These are phyloP conservation scores for Mythimna ferrago DNA, from an alignment of 2,888 invertebrate genomes.

Conservation along the genomic window DNA sequence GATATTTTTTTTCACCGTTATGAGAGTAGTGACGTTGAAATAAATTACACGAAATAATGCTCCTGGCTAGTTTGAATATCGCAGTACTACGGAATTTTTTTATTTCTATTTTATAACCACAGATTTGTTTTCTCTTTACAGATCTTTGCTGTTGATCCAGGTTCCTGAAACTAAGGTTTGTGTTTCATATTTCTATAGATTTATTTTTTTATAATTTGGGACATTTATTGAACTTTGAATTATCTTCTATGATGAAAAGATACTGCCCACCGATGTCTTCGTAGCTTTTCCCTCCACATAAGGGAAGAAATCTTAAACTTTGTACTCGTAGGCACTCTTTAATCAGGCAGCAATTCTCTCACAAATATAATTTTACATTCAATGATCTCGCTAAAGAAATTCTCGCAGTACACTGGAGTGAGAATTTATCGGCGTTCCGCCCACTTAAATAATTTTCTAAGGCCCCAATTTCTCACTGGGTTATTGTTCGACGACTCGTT, in stretches of 20 bases:
- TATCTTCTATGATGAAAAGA: background rate
- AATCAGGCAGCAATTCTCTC: slow-evolving; percentile 51
- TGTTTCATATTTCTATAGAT: background rate
- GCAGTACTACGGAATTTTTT: background rate
- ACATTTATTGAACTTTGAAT: too few relatives aligned
- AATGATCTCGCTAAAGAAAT: slow-evolving; percentile 61
- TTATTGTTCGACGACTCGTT: slow-evolving; percentile 80
- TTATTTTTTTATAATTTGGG: too few relatives aligned
- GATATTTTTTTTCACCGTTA: too few relatives aligned
- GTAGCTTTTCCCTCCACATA: background rate
- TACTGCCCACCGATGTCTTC: background rate
- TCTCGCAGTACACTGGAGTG: slow-evolving; percentile 61
- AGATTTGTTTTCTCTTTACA: slow-evolving; percentile 15
- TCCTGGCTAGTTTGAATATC: too few relatives aligned
- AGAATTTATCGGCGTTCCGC: slow-evolving; percentile 75
- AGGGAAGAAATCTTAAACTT: slow-evolving; percentile 23
- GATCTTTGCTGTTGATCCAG: slow-evolving; percentile 19
- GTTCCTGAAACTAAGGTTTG: slow-evolving; percentile 36
- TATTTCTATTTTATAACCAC: background rate
- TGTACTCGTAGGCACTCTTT: slow-evolving; percentile 30
- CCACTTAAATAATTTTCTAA: slow-evolving; percentile 75
- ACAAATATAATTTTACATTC: slow-evolving; percentile 63
- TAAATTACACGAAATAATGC: too few relatives aligned
- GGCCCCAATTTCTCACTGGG: slow-evolving; percentile 80
- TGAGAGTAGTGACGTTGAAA: too few relatives aligned